Evolutionary conservation across 1,140 invertebrate species (phyloP).

Genomic region (Acyrthosiphon pisum): DNA sequence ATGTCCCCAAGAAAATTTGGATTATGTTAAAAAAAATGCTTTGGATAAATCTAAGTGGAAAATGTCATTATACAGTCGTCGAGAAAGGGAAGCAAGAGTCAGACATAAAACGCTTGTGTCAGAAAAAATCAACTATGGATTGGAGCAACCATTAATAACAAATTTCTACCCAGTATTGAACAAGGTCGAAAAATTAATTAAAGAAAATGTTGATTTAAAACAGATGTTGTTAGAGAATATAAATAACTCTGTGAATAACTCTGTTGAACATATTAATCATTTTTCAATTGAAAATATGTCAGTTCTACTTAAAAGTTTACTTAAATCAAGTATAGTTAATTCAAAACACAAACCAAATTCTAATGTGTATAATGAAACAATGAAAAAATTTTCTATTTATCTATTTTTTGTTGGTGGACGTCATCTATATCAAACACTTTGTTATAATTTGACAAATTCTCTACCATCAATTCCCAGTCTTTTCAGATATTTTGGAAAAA

Average conservation of each 20-base stretch:
- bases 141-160: background rate
- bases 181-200: background rate
- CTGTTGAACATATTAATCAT: background rate
- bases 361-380: background rate
- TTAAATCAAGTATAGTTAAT: background rate
- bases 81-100: background rate
- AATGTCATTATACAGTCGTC: background rate
- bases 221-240: background rate
- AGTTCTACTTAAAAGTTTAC: background rate
- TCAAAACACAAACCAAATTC: background rate
- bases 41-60: background rate
- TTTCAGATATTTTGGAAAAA: background rate
- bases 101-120: background rate
- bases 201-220: background rate
- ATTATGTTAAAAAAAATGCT: background rate
- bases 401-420: background rate
- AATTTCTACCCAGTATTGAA: background rate
- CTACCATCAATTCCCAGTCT: background rate
- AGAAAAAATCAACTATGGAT: background rate
- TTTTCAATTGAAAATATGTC: background rate
- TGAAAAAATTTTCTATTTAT: background rate
- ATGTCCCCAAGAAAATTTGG: too few relatives aligned
- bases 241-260: too few relatives aligned
- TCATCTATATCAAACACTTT: background rate
- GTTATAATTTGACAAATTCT: background rate